Evolutionary conservation across 2,888 invertebrate species (phyloP).

Genomic region (Argyresthia albistria): DNA sequence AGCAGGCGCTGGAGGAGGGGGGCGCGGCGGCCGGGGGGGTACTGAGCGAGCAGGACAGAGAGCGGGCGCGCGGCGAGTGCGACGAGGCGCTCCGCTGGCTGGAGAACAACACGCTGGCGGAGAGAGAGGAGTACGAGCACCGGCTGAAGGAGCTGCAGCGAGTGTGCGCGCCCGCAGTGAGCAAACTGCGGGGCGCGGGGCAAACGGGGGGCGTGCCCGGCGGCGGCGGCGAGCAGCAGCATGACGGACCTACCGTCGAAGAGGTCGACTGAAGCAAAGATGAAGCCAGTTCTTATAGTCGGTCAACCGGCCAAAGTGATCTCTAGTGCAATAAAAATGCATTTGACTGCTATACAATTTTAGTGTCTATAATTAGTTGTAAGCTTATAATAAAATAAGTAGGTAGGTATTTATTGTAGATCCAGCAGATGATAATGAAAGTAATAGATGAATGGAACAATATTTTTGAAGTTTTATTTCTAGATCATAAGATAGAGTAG

Average conservation of each 20-base stretch:
- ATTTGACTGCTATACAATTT: too few species aligned
- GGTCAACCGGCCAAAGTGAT: too few species aligned
- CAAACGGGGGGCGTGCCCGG: background rate
- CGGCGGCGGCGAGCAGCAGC: background rate
- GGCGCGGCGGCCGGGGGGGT: slow-evolving; percentile 73
- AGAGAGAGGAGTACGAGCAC: slow-evolving; percentile 76
- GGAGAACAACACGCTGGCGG: slow-evolving; percentile 77
- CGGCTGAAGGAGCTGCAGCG: slow-evolving; percentile 73
- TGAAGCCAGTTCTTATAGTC: too few species aligned
- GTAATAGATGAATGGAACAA: too few species aligned
- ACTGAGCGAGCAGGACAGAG: slow-evolving; percentile 76
- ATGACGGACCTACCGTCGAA: slow-evolving; percentile 35
- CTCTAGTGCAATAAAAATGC: too few species aligned
- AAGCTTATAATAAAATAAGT: too few species aligned
- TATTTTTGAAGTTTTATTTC: too few species aligned
- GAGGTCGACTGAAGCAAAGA: slow-evolving; percentile 29
- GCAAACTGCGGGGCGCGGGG: slow-evolving; percentile 70
- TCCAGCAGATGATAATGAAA: too few species aligned
- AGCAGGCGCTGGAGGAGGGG: slow-evolving; percentile 78
- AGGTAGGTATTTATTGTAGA: too few species aligned
- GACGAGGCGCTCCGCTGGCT: slow-evolving; percentile 79
- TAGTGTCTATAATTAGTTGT: too few species aligned
- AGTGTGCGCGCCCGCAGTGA: slow-evolving; percentile 71
- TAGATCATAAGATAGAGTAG: too few species aligned
- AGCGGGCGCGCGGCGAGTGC: slow-evolving; percentile 60